Evolutionary conservation across 2,797 vertebrate genomes (phyloP), one percentile per base, ranked within the genome.

Genomic region (Urocyon cinereoargenteus): DNA sequence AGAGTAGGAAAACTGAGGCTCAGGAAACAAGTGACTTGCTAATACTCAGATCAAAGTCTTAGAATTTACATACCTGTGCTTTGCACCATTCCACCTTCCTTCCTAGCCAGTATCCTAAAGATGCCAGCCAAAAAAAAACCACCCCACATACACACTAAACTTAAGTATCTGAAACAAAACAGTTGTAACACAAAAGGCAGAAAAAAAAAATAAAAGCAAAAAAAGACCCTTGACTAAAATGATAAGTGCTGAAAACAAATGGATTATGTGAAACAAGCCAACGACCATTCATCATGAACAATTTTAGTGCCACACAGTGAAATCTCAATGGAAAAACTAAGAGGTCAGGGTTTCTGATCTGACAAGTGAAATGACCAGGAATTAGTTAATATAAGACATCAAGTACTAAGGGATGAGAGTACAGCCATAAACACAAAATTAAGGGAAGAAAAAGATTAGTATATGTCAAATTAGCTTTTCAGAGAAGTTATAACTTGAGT

Each of bases 1-100:
- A 96, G 40, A 94, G 21, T 51, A 94, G 55, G 51, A 94, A 96
- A 97, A 86, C 22, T n/a, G 51, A 96, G 72, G 55, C n/a, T 95
- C 55, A 93, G 36, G 77, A 26, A 92, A 13, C 55, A 94, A 78
- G 2, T 66, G 22, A 91, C 92, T 90, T 93, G 83, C 15, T 90
- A 95, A 94, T 53, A 94, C 28, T 84, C 51, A 93, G 36, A 78
- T 51, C 59, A 88, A 92, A 51, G 36, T 68, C 73, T 97, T 85
- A 81, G 51, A 86, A 82, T 93, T 95, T 70, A 97, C 93, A 88
- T 40, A 85, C 51, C 49, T 26, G 3, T 91, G 72, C 55, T 86
- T 49, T 89, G 79, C 24, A 90, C 49, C 61, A 93, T 93, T 86
- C 55, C 13, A 92, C 34, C 51, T 88, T 70, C 31, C 45, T 82